Percentiles rank a stretch among this genome's conserved stretches.
Conservation (phyloP, 2,113 vertebrate genomes). For the Prietella phreatophila region DNA sequence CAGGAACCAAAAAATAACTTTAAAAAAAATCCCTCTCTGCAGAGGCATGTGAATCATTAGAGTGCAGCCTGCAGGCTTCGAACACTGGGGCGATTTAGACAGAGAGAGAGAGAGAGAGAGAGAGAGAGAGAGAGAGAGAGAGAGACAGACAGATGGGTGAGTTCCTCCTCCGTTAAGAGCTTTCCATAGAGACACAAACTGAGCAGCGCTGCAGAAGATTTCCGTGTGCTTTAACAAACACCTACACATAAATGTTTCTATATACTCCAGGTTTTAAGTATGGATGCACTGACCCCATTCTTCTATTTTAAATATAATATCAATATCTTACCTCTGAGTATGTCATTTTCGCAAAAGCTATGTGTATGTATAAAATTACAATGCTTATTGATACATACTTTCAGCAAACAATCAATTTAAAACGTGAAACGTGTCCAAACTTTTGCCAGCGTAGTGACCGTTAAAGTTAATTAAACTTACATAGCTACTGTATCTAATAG, state of each 20-base stretch:
- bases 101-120: neutral
- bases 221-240: neutral
- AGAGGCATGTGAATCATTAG: constrained; percentile 39
- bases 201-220: constrained; percentile 14
- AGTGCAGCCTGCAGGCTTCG: constrained; percentile 24
- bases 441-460: neutral
- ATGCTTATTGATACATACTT: neutral
- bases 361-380: neutral
- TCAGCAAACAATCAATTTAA: neutral
- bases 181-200: constrained; percentile 4
- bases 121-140: neutral
- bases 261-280: neutral
- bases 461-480: neutral
- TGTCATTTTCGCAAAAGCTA: neutral
- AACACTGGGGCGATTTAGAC: constrained; percentile 9
- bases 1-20: constrained; percentile 16
- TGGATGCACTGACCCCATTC: neutral
- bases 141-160: neutral
- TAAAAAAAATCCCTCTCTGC: constrained; percentile 4
- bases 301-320: neutral
- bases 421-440: neutral
- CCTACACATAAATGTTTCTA: neutral
- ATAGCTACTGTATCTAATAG: neutral
- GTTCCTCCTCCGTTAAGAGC: constrained; percentile 12
- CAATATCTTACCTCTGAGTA: neutral